Evolutionary conservation across 2,797 vertebrate genomes (phyloP).

Genomic region (Alca torda): DNA sequence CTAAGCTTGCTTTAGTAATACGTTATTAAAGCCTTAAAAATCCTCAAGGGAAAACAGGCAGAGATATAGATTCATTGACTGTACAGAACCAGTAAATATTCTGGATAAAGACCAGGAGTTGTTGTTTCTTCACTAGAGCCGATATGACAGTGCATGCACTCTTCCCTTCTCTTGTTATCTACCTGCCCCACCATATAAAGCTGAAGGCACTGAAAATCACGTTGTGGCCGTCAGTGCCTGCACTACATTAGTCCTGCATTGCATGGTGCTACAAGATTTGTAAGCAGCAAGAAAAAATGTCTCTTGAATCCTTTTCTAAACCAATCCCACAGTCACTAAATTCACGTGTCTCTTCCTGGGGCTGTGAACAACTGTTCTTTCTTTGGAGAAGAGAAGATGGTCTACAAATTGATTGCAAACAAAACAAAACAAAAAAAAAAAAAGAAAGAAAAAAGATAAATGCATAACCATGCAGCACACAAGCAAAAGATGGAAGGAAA

Average conservation of each 20-base stretch:
- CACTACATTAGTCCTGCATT: rapidly evolving
- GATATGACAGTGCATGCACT: not conserved
- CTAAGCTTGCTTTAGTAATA: not conserved
- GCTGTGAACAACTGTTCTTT: not conserved
- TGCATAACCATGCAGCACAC: rapidly evolving
- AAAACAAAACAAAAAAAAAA: no score
- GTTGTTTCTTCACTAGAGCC: not conserved
- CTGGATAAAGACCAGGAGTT: not conserved
- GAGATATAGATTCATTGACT: not conserved
- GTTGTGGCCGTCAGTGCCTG: not conserved
- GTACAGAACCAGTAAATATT: not conserved
- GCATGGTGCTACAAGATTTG: not conserved
- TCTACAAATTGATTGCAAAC: not conserved
- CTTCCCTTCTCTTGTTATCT: not conserved
- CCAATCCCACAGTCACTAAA: not conserved
- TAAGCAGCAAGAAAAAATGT: not conserved
- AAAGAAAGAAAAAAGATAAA: not conserved
- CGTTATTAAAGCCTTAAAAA: not conserved
- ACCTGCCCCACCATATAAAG: not conserved
- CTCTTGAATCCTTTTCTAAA: not conserved
- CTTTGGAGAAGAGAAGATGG: not conserved
- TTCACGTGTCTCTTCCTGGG: not conserved
- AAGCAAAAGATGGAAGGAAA: not conserved
- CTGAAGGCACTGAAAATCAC: not conserved
- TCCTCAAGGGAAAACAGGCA: not conserved